These are phyloP conservation scores for Macrosoma leucophasiata DNA, from an alignment of 2,888 invertebrate species.

Conservation along the genomic window DNA sequence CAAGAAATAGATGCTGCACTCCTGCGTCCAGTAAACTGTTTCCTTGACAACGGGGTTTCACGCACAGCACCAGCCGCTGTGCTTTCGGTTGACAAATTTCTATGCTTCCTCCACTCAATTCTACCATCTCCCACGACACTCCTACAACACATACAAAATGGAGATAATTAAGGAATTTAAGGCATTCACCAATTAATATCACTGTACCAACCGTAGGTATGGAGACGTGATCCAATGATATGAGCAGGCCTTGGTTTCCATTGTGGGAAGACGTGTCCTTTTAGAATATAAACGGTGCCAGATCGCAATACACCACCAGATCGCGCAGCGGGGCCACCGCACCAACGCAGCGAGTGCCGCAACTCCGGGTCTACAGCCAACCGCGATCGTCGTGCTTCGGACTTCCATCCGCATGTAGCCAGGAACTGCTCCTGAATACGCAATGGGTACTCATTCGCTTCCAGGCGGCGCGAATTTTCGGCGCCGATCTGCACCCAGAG, in stretches of 20 bases:
- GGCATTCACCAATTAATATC: neutral
- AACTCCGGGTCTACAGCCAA: slow-evolving; percentile 80
- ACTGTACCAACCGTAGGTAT: slow-evolving; percentile 65
- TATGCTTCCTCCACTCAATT: slow-evolving; percentile 60
- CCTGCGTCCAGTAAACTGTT: slow-evolving; percentile 46
- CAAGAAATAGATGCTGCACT: slow-evolving; percentile 76
- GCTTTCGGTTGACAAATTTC: slow-evolving; percentile 63
- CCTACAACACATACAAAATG: slow-evolving; percentile 37
- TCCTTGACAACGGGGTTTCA: slow-evolving; percentile 59
- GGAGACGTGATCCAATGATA: slow-evolving; percentile 76
- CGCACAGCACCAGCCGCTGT: slow-evolving; percentile 59
- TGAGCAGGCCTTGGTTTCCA: slow-evolving; percentile 78
- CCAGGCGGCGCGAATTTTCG: slow-evolving; percentile 71
- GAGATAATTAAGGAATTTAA: neutral
- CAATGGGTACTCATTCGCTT: slow-evolving; percentile 72
- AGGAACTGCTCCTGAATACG: slow-evolving; percentile 78
- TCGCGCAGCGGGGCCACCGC: slow-evolving; percentile 74
- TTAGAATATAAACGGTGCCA: slow-evolving; percentile 75
- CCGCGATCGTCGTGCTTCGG: slow-evolving; percentile 74
- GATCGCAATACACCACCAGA: slow-evolving; percentile 60
- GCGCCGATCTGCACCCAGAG: slow-evolving; percentile 76
- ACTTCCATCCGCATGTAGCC: slow-evolving; percentile 75
- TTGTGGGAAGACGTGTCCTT: slow-evolving; percentile 81
- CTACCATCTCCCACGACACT: slow-evolving; percentile 56
- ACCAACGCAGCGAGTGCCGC: slow-evolving; percentile 77